These are phyloP conservation scores for Sminthurinus signatus DNA, from an alignment of 1,140 invertebrate species.

Conservation along the genomic window DNA sequence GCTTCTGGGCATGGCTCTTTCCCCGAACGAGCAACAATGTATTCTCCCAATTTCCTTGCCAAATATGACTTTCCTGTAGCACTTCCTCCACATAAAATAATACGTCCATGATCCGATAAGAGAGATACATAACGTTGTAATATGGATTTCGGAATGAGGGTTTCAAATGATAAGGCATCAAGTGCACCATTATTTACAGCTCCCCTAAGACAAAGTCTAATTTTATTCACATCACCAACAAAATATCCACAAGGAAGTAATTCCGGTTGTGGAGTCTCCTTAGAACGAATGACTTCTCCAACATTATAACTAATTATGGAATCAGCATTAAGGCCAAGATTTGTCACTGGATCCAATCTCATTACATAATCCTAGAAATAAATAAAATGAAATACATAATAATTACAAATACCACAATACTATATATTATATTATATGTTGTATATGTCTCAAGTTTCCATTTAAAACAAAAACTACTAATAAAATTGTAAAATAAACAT, in stretches of 20 bases:
- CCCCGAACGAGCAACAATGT: conserved; percentile 65
- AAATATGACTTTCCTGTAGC: conserved; percentile 96
- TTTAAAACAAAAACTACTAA: background rate
- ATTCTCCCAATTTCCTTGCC: conserved; percentile 89
- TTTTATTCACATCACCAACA: conserved; percentile 65
- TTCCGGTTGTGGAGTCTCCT: conserved; percentile 59
- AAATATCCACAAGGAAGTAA: conserved; percentile 88
- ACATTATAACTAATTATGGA: conserved; percentile 87
- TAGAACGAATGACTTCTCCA: conserved; percentile 67
- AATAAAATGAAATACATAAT: too few species aligned
- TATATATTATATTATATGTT: background rate
- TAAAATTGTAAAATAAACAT: too few species aligned
- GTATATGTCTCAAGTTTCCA: background rate
- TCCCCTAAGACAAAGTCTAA: conserved; percentile 54
- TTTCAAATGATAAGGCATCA: conserved; percentile 90
- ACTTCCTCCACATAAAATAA: conserved; percentile 92
- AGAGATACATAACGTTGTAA: conserved; percentile 85
- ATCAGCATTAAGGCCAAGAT: conserved; percentile 80
- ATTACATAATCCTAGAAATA: conserved; percentile 70
- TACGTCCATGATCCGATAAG: conserved; percentile 80
- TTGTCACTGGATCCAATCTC: conserved; percentile 83
- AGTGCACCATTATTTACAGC: conserved; percentile 81
- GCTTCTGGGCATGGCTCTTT: conserved; percentile 63
- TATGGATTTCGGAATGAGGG: conserved; percentile 91
- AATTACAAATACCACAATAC: too few species aligned